These are phyloP conservation scores for Agapornis roseicollis DNA, from an alignment of 2,113 vertebrate genomes.

Conservation along the genomic window DNA sequence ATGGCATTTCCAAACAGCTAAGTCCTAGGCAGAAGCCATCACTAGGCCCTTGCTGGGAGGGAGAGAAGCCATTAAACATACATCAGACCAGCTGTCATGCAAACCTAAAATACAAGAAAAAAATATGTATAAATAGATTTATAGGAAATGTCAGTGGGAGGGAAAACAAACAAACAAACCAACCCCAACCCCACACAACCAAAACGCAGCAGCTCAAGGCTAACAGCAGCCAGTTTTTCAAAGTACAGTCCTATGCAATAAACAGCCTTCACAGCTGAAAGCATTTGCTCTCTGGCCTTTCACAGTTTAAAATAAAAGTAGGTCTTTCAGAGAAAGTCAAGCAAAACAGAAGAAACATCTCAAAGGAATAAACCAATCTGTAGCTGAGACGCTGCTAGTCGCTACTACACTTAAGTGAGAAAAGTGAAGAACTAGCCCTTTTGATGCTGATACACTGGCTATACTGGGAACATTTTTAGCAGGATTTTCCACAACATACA, in stretches of 20 bases:
- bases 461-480: neutral
- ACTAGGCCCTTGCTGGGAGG: neutral
- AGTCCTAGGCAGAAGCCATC: neutral
- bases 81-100: neutral
- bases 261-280: neutral
- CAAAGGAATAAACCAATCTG: neutral
- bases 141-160: neutral
- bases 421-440: neutral
- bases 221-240: neutral
- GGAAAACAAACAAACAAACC: neutral
- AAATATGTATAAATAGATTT: neutral
- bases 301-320: neutral
- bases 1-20: neutral
- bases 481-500: fast-evolving
- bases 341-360: neutral
- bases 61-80: neutral
- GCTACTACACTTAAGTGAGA: neutral
- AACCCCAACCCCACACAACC: neutral
- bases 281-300: neutral
- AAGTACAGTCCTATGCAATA: neutral
- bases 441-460: neutral
- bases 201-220: neutral
- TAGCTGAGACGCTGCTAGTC: neutral
- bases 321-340: neutral
- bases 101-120: neutral